Evolutionary conservation across 2,888 invertebrate species (phyloP).

Genomic region (Agrotis puta): DNA sequence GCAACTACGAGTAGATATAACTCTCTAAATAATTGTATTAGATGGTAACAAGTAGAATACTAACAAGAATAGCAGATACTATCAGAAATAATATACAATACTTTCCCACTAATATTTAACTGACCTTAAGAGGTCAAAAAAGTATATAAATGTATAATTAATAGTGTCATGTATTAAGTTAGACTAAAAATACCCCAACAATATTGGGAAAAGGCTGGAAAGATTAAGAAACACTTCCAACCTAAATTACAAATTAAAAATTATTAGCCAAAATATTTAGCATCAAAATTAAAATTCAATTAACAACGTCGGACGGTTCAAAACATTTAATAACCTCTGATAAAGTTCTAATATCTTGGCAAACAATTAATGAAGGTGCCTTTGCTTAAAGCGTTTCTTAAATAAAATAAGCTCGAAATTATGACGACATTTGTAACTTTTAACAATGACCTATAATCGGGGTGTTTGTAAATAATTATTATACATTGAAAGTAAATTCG

Average conservation of each 20-base stretch:
- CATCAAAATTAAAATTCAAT: conserved; percentile 20
- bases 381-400: background rate
- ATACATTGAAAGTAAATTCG: too few species aligned
- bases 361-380: background rate
- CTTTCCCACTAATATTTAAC: too few species aligned
- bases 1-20: too few species aligned
- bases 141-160: too few species aligned
- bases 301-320: conserved; percentile 4
- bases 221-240: background rate
- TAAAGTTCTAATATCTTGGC: background rate
- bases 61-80: background rate
- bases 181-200: too few species aligned
- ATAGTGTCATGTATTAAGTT: too few species aligned
- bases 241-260: background rate
- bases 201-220: too few species aligned
- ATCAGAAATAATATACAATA: background rate
- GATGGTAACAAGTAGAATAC: background rate
- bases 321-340: conserved; percentile 8
- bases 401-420: background rate
- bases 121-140: too few species aligned
- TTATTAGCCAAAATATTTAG: background rate
- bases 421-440: background rate
- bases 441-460: background rate
- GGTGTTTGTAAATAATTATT: too few species aligned
- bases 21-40: background rate